A percentile compares a stretch with the other conserved stretches of the same genome.
Conservation (phyloP, 2,797 vertebrate genomes). For the Trachops cirrhosus region DNA sequence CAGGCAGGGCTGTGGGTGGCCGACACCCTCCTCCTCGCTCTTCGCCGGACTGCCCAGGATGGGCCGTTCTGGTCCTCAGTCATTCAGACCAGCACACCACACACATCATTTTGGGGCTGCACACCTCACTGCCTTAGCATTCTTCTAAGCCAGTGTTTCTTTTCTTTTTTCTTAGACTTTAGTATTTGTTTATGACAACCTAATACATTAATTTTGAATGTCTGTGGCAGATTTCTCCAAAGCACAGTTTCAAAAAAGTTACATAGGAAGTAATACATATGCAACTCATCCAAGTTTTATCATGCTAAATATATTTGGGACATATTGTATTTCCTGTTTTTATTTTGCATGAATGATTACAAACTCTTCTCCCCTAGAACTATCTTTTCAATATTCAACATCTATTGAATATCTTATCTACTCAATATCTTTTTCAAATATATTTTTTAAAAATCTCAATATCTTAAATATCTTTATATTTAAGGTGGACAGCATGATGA, state of each 20-base stretch:
- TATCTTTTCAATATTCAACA: neutral
- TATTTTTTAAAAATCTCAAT: too few relatives aligned
- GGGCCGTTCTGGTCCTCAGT: fast-evolving
- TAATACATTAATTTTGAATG: neutral
- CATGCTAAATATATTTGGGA: conserved; percentile 9
- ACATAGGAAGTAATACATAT: neutral
- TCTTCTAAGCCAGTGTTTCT: neutral
- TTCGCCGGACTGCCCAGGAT: neutral
- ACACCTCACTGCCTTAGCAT: neutral
- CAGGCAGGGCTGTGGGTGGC: neutral
- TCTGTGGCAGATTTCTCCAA: neutral
- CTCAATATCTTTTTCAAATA: too few relatives aligned
- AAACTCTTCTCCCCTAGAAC: neutral
- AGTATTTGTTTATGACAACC: neutral
- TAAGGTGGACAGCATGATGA: neutral
- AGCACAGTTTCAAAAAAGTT: conserved; percentile 36
- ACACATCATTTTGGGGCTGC: neutral
- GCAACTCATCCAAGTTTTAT: neutral
- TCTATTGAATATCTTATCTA: too few relatives aligned
- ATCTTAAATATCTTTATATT: too few relatives aligned
- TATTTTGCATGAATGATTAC: neutral
- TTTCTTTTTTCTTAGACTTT: neutral
- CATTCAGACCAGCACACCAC: neutral
- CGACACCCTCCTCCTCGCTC: neutral
- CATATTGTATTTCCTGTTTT: neutral